Conservation (phyloP, 2,888 invertebrate genomes). For the Priocnemis perturbator region DNA sequence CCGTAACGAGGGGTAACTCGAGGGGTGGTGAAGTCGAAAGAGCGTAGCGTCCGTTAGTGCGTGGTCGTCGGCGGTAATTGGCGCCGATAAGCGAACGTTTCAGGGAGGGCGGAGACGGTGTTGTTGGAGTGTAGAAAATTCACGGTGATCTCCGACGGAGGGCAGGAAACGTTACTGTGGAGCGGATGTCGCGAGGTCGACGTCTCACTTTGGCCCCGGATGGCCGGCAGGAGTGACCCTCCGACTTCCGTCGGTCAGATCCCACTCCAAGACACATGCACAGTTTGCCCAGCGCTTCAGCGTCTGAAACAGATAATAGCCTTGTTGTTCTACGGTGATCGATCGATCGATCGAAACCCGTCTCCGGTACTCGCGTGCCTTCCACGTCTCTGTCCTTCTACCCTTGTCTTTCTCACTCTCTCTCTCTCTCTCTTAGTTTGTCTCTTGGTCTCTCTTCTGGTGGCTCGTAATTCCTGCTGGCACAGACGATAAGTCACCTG, state of each 20-base stretch:
- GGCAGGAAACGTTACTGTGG: too few relatives aligned
- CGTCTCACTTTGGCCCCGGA: slow-evolving; percentile 30
- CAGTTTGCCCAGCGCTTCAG: slow-evolving; percentile 56
- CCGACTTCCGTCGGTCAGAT: slow-evolving; percentile 50
- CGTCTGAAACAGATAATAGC: slow-evolving; percentile 64
- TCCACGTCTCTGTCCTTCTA: background rate
- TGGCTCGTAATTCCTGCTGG: slow-evolving; percentile 49
- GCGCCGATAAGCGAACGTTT: too few relatives aligned
- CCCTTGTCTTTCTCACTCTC: background rate
- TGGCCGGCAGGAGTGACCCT: slow-evolving; percentile 40
- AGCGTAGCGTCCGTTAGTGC: background rate
- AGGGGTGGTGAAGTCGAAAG: too few relatives aligned
- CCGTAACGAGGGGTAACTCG: too few relatives aligned
- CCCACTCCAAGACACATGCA: slow-evolving; percentile 44
- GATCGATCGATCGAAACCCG: slow-evolving; percentile 49
- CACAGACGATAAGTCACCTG: slow-evolving; percentile 53
- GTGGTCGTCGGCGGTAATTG: background rate
- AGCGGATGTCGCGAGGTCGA: slow-evolving; percentile 1
- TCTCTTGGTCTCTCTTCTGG: slow-evolving; percentile 33
- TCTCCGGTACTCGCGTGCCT: slow-evolving; percentile 43
- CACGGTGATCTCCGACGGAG: too few relatives aligned
- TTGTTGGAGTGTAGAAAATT: too few relatives aligned
- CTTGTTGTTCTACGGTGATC: slow-evolving; percentile 57
- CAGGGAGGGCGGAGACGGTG: too few relatives aligned
- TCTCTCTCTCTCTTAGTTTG: slow-evolving; percentile 8